Evolutionary conservation across 2,797 vertebrate genomes (phyloP).

Genomic region (Mormyrops attenuatus): DNA sequence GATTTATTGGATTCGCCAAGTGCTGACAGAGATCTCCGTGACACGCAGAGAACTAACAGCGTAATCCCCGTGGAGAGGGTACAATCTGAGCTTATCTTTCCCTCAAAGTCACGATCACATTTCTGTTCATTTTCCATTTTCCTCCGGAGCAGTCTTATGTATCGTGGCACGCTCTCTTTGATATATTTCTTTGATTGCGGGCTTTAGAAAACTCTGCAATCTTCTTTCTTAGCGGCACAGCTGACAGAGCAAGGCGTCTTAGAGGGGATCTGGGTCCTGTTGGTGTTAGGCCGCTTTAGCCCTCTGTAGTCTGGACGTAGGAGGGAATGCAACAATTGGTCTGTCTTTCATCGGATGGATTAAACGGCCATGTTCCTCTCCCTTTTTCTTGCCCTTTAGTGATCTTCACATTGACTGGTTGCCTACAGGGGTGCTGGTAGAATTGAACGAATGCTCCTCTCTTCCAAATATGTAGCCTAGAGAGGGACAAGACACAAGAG

Average conservation of each 20-base stretch:
- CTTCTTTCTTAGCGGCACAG: not conserved
- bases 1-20: not conserved
- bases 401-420: conserved; percentile 9
- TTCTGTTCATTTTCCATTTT: conserved; percentile 11
- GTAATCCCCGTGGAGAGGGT: not conserved
- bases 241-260: conserved; percentile 3
- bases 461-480: not conserved
- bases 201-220: not conserved
- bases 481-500: not conserved
- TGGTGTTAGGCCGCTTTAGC: not conserved
- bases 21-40: conserved; percentile 2
- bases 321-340: conserved; percentile 5
- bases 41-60: not conserved
- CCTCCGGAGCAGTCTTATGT: not conserved
- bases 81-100: conserved; percentile 5
- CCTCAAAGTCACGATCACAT: conserved; percentile 3
- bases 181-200: conserved; percentile 12
- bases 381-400: not conserved
- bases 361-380: not conserved
- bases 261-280: not conserved
- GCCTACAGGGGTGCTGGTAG: not conserved
- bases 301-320: not conserved
- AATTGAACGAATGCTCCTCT: not conserved
- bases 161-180: not conserved
- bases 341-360: not conserved